phyloP scores from a whole-genome alignment of 2,797 vertebrate genomes.

The Sternotherus odoratus region DNA sequence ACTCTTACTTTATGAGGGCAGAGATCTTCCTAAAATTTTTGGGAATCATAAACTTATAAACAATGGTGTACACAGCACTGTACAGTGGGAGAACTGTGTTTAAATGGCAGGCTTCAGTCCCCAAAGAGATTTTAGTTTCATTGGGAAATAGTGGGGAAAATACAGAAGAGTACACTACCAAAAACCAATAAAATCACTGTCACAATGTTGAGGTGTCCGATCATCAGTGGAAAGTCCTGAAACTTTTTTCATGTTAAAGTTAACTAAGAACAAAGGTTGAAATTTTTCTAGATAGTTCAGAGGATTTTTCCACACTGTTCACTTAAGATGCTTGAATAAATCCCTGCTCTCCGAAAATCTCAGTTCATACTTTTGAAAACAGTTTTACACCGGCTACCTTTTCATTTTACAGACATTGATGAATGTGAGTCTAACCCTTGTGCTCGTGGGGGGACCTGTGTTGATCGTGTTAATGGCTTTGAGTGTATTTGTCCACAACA shows the following conservation, averaged over 20 bases:
- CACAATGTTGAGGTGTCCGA: not conserved
- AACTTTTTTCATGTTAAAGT: not conserved
- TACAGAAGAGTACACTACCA: not conserved
- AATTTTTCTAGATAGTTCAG: not conserved
- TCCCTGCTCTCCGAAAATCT: not conserved
- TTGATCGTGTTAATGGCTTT: constrained; percentile 91
- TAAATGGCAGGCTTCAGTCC: not conserved
- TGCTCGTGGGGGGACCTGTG: constrained; percentile 91
- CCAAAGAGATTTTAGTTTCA: not conserved
- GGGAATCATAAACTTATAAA: not conserved
- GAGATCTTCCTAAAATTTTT: not conserved
- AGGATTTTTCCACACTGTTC: not conserved
- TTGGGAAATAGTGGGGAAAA: not conserved
- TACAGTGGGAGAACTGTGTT: not conserved
- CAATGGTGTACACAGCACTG: not conserved
- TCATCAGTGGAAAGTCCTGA: not conserved
- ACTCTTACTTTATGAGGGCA: not conserved
- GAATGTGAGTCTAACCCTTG: constrained; percentile 93
- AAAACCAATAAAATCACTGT: not conserved
- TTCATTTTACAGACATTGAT: constrained; percentile 87
- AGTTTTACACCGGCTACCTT: not conserved
- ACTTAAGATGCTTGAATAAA: not conserved
- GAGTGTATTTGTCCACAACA: constrained; percentile 93
- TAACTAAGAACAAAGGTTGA: not conserved
- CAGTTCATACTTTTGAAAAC: not conserved